Percentiles rank a stretch among this genome's conserved stretches.
Conservation (phyloP, 2,888 invertebrate species). For the Orthonychiurus folsomi region DNA sequence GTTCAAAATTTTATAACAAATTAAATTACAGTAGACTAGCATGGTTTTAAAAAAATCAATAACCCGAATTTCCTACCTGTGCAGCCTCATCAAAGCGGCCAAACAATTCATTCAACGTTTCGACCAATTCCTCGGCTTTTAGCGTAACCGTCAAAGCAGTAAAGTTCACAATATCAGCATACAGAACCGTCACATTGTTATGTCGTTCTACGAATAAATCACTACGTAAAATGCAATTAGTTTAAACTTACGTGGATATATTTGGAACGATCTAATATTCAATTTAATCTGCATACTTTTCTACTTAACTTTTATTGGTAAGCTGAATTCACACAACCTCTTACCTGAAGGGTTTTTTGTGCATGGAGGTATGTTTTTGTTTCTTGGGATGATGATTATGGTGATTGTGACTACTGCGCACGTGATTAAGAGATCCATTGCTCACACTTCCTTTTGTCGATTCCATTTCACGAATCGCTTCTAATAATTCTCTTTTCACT, state of each 20-base stretch:
- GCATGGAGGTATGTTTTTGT: slow-evolving; percentile 25
- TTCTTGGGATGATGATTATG: slow-evolving; percentile 12
- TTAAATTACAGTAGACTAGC: too few relatives aligned
- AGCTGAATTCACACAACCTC: too few relatives aligned
- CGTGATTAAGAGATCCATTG: slow-evolving; percentile 18
- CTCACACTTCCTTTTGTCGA: slow-evolving; percentile 19
- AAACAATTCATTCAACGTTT: slow-evolving; percentile 80
- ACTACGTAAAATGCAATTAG: slow-evolving; percentile 50
- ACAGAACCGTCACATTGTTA: slow-evolving; percentile 77
- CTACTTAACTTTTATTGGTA: neutral
- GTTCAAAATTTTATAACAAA: too few relatives aligned
- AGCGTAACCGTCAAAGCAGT: slow-evolving; percentile 76
- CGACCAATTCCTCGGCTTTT: slow-evolving; percentile 70
- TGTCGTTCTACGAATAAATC: slow-evolving; percentile 80
- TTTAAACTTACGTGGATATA: neutral
- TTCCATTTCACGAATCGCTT: slow-evolving; percentile 46
- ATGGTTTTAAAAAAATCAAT: too few relatives aligned
- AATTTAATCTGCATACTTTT: slow-evolving; percentile 2
- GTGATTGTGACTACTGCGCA: slow-evolving; percentile 15
- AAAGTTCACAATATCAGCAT: slow-evolving; percentile 89
- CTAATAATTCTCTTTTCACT: slow-evolving; percentile 51
- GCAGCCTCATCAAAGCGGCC: slow-evolving; percentile 86
- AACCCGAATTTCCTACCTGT: slow-evolving; percentile 56
- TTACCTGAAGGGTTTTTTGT: slow-evolving; percentile 47
- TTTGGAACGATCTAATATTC: too few relatives aligned